Conservation (phyloP, 2,888 invertebrate species). For the Seladonia tumulorum region DNA sequence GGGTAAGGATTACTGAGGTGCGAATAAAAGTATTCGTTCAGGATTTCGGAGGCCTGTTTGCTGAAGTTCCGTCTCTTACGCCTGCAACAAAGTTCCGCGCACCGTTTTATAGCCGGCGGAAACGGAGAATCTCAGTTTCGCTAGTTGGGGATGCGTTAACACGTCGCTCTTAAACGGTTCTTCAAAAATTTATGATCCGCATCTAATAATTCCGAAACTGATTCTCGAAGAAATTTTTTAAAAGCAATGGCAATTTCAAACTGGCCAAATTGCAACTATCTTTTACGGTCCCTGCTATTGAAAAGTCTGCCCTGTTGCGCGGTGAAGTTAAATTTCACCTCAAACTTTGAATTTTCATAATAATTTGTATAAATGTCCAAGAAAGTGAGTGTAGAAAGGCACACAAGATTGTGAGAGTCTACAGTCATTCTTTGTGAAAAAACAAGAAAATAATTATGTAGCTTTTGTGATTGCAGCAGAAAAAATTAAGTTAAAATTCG, state of each 20-base stretch:
- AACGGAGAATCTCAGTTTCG: background rate
- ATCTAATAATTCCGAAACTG: background rate
- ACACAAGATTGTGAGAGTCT: too few relatives aligned
- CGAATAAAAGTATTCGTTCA: constrained; percentile 99
- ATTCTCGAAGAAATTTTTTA: background rate
- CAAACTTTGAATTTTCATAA: too few relatives aligned
- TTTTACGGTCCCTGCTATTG: background rate
- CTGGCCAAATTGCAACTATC: background rate
- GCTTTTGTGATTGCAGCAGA: too few relatives aligned
- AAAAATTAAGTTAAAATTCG: too few relatives aligned
- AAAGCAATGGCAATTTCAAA: background rate
- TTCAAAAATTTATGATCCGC: background rate
- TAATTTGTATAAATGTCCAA: too few relatives aligned
- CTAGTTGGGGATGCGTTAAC: background rate
- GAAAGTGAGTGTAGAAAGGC: too few relatives aligned
- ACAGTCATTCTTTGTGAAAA: too few relatives aligned
- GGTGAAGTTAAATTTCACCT: too few relatives aligned
- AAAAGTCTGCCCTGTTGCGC: too few relatives aligned
- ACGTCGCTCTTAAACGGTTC: background rate
- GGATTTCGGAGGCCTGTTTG: constrained; percentile 99
- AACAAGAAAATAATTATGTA: too few relatives aligned
- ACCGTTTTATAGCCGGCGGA: background rate
- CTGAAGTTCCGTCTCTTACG: constrained; percentile 99
- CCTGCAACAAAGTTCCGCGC: constrained; percentile 79
- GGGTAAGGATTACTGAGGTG: constrained; percentile 99